Percentiles rank a stretch among this genome's conserved stretches.
Evolutionary conservation across 1,140 invertebrate species (phyloP).

Genomic region (Campodea augens): DNA sequence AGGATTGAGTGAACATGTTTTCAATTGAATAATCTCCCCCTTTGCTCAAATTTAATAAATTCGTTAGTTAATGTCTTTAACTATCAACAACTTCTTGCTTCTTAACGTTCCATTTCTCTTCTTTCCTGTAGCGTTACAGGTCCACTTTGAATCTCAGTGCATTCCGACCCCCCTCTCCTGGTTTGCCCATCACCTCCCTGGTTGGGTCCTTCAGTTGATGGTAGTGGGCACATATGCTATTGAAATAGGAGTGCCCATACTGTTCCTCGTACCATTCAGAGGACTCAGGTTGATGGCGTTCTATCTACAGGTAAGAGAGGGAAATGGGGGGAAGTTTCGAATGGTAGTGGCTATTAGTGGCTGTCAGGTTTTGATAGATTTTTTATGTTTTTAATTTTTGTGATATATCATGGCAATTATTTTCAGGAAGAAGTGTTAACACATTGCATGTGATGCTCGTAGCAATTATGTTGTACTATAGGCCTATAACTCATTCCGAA

Average conservation of each 20-base stretch:
- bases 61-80: constrained; percentile 7
- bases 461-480: too few species aligned
- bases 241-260: constrained; percentile 48
- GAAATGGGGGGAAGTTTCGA: too few species aligned
- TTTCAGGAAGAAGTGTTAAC: too few species aligned
- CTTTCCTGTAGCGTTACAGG: constrained; percentile 38
- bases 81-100: constrained; percentile 3
- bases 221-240: constrained; percentile 39
- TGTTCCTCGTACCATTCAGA: constrained; percentile 58
- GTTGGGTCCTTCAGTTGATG: constrained; percentile 42
- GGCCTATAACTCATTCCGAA: too few species aligned
- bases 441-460: too few species aligned
- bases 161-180: constrained; percentile 46
- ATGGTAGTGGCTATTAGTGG: too few species aligned
- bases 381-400: too few species aligned
- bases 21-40: constrained; percentile 10
- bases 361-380: too few species aligned
- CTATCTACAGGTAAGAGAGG: constrained; percentile 38
- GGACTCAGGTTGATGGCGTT: constrained; percentile 42
- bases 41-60: neutral
- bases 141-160: constrained; percentile 58
- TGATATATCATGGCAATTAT: too few species aligned
- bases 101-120: constrained; percentile 8
- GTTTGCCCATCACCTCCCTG: constrained; percentile 44
- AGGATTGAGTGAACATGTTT: too few species aligned